Evolutionary conservation across 2,797 vertebrate genomes (phyloP), one percentile per base, ranked within the genome.

Genomic region (Melanotaenia maccullochi): DNA sequence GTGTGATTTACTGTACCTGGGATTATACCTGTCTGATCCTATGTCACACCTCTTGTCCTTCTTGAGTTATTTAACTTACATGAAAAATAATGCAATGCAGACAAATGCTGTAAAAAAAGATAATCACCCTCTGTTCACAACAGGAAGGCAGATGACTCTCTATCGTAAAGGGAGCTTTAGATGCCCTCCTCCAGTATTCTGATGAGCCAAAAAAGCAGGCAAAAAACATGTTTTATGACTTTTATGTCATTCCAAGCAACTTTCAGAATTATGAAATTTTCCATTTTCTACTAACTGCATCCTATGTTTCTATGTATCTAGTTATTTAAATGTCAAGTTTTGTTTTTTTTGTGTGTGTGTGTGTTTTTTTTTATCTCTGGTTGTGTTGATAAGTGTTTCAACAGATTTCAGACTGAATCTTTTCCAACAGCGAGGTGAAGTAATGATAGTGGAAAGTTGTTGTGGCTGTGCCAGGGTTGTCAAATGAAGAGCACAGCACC

Each of bases 1-100:
- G 36, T 73, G 49, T 79, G 61, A 79, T 87, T 89, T 80, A 81
- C 60, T 68, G 65, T 68, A 70, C 6, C n/a, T 4, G 18, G 47
- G 38, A 82, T 78, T 79, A 76, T 76, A 87, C 65, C 24, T 20
- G 61, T 69, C 73, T 75, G 71, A 55, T 74, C 25, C 52, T 5
- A 49, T 35, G 32, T 36, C 16, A 20, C 52, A 51, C 36, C n/a
- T 52, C 40, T 20, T 38, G n/a, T 49, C 78, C 68, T 60, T 73
- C 82, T 60, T 51, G 28, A 64, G 62, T 40, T 44, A 25, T 76
- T 56, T 74, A n/a, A 62, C 57, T 3, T 20, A 42, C 20, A 61
- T 2, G 12, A 52, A n/a, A 47, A 18, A 61, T 2, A 65, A 42
- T n/a, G 22, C 52, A 61, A 33, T 18, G 38, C 32, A 40, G 51